Percentiles rank a stretch among this genome's conserved stretches.
Evolutionary conservation across 2,888 invertebrate genomes (phyloP).

Genomic region (Eurois occulta): DNA sequence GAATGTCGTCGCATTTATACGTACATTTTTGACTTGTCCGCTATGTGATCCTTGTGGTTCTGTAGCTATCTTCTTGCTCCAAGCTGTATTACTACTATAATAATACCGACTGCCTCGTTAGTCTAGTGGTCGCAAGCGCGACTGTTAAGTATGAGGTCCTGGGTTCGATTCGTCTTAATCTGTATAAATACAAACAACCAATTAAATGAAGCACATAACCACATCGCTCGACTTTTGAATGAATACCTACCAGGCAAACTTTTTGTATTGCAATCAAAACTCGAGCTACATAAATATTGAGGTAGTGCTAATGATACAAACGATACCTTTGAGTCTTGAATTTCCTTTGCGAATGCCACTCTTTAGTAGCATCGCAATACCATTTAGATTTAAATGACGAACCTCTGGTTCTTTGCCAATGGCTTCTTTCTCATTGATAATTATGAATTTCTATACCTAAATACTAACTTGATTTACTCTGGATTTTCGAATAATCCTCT

Average conservation of each 20-base stretch:
- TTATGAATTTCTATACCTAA: not conserved
- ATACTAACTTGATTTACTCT: not conserved
- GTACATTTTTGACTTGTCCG: not conserved
- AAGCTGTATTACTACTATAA: too few relatives aligned
- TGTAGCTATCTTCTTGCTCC: not conserved
- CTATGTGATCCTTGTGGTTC: not conserved
- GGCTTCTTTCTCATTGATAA: not conserved
- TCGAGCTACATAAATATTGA: conserved; percentile 6
- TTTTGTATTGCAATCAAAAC: not conserved
- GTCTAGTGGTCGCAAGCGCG: too few relatives aligned
- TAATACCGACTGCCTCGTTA: too few relatives aligned
- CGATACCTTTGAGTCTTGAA: conserved; percentile 2
- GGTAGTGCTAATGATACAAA: not conserved
- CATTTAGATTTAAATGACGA: not conserved
- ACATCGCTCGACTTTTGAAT: not conserved
- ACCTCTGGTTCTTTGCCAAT: not conserved
- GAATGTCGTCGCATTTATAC: not conserved
- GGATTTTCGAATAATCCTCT: not conserved
- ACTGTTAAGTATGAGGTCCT: too few relatives aligned
- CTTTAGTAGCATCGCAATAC: not conserved
- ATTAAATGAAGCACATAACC: not conserved
- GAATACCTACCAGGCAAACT: not conserved
- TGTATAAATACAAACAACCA: not conserved
- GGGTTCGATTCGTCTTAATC: too few relatives aligned
- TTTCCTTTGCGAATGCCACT: not conserved